Evolutionary conservation across 2,113 vertebrate genomes (phyloP).

Genomic region (Cnemophilus loriae): DNA sequence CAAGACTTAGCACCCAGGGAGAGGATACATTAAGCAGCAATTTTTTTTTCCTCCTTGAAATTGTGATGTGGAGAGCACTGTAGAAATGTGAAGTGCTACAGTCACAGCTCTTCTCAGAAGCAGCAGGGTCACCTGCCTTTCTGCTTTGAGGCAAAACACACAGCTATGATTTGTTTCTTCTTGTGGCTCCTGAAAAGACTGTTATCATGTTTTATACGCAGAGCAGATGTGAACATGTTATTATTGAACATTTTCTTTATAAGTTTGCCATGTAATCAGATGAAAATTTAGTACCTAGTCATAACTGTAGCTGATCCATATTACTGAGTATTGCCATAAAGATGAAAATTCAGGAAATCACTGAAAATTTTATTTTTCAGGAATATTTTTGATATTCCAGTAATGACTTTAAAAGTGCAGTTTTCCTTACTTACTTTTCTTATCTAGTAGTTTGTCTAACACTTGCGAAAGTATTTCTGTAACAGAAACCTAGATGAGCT

Average conservation of each 20-base stretch:
- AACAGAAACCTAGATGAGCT: neutral
- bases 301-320: neutral
- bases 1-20: neutral
- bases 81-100: neutral
- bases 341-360: neutral
- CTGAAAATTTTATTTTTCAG: neutral
- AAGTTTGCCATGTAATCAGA: neutral
- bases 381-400: neutral
- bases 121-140: neutral
- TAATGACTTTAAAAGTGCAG: neutral
- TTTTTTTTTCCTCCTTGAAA: neutral
- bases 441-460: neutral
- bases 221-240: neutral
- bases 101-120: neutral
- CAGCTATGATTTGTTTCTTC: neutral
- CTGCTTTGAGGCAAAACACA: neutral
- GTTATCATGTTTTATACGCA: neutral
- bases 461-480: neutral
- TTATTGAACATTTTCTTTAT: neutral
- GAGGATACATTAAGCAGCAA: fast-evolving
- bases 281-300: neutral
- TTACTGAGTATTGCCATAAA: neutral
- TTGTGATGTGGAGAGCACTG: neutral
- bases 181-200: neutral
- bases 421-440: neutral